phyloP scores from a whole-genome alignment of 2,888 invertebrate genomes.

The Hoplodrina blanda region DNA sequence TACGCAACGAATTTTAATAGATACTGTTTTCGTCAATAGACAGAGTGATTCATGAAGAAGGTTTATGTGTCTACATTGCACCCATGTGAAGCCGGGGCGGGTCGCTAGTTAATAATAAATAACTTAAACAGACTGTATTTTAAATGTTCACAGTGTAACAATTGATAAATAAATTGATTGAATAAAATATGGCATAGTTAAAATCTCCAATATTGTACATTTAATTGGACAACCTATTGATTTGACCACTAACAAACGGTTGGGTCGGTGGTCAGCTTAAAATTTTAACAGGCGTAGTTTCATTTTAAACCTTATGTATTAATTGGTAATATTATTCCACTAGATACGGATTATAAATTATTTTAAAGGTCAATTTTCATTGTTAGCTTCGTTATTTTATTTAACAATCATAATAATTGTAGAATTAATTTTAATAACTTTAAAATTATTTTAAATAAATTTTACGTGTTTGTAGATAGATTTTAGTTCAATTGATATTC shows the following conservation, averaged over 20 bases:
- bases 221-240: slow-evolving; percentile 16
- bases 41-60: too few relatives aligned
- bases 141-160: too few relatives aligned
- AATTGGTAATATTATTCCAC: slow-evolving; percentile 6
- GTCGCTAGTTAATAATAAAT: too few relatives aligned
- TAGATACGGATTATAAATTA: not conserved
- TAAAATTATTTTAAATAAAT: not conserved
- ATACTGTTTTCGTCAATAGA: too few relatives aligned
- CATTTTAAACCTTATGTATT: slow-evolving; percentile 9
- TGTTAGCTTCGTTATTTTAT: not conserved
- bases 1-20: too few relatives aligned
- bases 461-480: not conserved
- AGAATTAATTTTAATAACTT: not conserved
- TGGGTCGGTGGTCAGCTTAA: slow-evolving; percentile 9
- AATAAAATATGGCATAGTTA: not conserved
- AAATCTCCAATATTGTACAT: slow-evolving; percentile 9
- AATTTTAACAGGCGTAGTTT: slow-evolving; percentile 1
- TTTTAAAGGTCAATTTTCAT: not conserved
- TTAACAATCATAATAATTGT: not conserved
- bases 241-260: slow-evolving; percentile 14
- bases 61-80: too few relatives aligned
- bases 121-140: too few relatives aligned
- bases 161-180: too few relatives aligned
- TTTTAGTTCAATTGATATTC: not conserved
- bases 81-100: too few relatives aligned